A percentile compares a stretch with the other conserved stretches of the same genome.
phyloP scores from a whole-genome alignment of 2,888 invertebrate genomes.

The Ormyrus thymus region DNA sequence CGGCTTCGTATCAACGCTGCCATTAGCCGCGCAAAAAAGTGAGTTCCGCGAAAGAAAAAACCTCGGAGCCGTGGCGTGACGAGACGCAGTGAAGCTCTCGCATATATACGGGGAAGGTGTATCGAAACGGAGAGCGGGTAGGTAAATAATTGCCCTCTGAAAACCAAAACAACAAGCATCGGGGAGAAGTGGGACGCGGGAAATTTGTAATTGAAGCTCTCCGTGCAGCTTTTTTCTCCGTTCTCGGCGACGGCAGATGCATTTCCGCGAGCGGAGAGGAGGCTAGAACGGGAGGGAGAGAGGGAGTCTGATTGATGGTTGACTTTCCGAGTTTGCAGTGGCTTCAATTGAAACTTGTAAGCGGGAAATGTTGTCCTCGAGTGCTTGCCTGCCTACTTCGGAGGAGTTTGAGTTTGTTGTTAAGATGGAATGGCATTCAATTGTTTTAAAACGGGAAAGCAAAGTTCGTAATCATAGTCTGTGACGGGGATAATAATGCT shows the following conservation, averaged over 20 bases:
- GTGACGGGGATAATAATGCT: neutral
- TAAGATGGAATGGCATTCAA: constrained; percentile 9
- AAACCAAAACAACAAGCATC: neutral
- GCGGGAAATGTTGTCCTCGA: constrained; percentile 9
- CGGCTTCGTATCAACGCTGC: too few relatives aligned
- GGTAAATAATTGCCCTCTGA: constrained; percentile 32
- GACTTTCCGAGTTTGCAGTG: constrained; percentile 28
- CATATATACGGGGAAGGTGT: neutral
- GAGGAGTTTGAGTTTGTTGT: constrained; percentile 32
- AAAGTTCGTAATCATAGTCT: neutral
- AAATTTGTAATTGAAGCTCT: constrained; percentile 42
- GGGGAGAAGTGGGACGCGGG: constrained; percentile 12
- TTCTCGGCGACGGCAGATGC: neutral
- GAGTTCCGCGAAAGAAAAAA: neutral
- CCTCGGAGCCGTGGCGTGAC: neutral
- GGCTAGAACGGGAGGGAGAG: neutral
- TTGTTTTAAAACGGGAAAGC: constrained; percentile 4
- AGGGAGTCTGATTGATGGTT: constrained; percentile 30
- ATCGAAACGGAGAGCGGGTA: neutral
- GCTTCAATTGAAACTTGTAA: constrained; percentile 38
- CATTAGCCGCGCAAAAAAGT: neutral
- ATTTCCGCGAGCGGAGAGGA: neutral
- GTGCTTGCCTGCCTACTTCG: neutral
- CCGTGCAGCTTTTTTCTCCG: neutral
- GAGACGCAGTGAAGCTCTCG: too few relatives aligned